phyloP scores from a whole-genome alignment of 2,888 invertebrate genomes.

The Imbricaverruca yamaguchii region DNA sequence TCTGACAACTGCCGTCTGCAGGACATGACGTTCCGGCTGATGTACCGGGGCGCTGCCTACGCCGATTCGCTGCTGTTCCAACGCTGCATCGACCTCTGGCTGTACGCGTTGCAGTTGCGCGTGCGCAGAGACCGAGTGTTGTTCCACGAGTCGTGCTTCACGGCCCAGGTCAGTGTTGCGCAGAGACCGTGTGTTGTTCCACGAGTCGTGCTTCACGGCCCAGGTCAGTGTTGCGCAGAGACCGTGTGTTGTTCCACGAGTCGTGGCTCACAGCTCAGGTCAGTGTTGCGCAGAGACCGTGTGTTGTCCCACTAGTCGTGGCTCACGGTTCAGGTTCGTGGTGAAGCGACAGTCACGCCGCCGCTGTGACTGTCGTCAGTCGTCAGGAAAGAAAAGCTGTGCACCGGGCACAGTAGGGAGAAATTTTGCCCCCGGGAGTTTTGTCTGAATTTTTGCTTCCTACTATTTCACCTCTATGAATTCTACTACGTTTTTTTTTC shows the following conservation, averaged over 20 bases:
- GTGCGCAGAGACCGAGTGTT: conserved; percentile 65
- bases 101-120: conserved; percentile 59
- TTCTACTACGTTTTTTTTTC: too few species aligned
- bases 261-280: conserved; percentile 77
- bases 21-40: conserved; percentile 47
- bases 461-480: too few species aligned
- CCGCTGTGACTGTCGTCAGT: too few species aligned
- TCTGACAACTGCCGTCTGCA: neutral
- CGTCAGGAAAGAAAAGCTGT: too few species aligned
- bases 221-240: conserved; percentile 59
- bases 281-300: conserved; percentile 58
- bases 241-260: conserved; percentile 63
- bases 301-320: conserved; percentile 66
- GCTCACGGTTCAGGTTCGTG: conserved; percentile 64
- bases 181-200: conserved; percentile 61
- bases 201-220: conserved; percentile 77
- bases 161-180: conserved; percentile 60
- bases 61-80: conserved; percentile 56
- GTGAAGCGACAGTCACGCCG: conserved; percentile 38
- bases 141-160: conserved; percentile 72
- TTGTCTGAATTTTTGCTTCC: too few species aligned
- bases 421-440: too few species aligned
- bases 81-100: conserved; percentile 80
- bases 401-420: too few species aligned
- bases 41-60: conserved; percentile 55